A percentile compares a stretch with the other conserved stretches of the same genome.
phyloP scores from a whole-genome alignment of 2,888 invertebrate species.

The Tinea semifulvella region DNA sequence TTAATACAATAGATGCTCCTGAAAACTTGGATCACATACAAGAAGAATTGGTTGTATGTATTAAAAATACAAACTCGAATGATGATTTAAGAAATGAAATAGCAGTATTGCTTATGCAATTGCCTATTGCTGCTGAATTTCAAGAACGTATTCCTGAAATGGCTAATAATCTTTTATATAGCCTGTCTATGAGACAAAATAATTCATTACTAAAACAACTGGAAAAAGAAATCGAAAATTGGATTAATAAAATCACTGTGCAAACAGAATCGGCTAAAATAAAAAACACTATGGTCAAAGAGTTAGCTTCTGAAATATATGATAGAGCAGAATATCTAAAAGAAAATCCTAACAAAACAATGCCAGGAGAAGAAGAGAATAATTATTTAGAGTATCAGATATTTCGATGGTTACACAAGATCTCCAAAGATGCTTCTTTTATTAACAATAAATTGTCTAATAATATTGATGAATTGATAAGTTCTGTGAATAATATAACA shows the following conservation, averaged over 20 bases:
- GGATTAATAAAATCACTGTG: background rate
- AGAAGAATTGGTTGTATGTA: background rate
- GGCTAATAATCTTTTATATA: background rate
- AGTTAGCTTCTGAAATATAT: slow-evolving; percentile 41
- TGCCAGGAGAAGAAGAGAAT: slow-evolving; percentile 31
- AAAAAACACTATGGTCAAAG: slow-evolving; percentile 25
- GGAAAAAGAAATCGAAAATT: background rate
- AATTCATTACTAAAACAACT: background rate
- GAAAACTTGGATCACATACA: background rate
- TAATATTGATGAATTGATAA: background rate
- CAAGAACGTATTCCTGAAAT: background rate
- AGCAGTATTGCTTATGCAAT: background rate
- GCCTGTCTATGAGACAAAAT: background rate
- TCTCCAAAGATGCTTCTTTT: background rate
- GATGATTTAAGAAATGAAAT: background rate
- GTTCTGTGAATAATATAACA: too few species aligned
- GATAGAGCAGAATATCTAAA: slow-evolving; percentile 41
- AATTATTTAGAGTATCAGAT: slow-evolving; percentile 45
- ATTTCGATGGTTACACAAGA: slow-evolving; percentile 46
- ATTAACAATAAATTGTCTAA: background rate
- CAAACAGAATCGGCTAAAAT: background rate
- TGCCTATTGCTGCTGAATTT: background rate
- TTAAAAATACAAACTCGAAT: background rate
- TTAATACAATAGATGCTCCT: background rate
- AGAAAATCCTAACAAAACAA: slow-evolving; percentile 26